Conservation (phyloP, 2,113 vertebrate species). For the Apodemus speciosus region DNA sequence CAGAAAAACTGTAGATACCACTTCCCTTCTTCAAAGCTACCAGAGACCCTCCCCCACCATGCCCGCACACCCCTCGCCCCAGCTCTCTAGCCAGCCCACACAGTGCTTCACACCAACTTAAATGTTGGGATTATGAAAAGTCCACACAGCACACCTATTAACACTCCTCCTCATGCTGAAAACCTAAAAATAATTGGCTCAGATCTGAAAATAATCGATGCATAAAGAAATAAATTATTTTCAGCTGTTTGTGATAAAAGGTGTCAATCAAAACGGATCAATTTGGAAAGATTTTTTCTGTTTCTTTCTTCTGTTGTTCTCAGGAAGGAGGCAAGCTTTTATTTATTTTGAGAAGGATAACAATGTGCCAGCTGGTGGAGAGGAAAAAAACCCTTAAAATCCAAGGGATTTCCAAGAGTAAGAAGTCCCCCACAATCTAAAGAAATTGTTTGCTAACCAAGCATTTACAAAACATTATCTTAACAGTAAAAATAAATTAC, state of each 20-base stretch:
- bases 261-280: slow-evolving; percentile 82
- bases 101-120: slow-evolving; percentile 61
- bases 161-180: slow-evolving; percentile 50
- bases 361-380: slow-evolving; percentile 39
- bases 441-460: slow-evolving; percentile 86
- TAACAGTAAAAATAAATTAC: slow-evolving; percentile 75
- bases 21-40: slow-evolving; percentile 76
- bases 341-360: slow-evolving; percentile 58
- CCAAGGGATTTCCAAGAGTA: slow-evolving; percentile 76
- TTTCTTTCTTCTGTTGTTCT: slow-evolving; percentile 79
- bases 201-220: slow-evolving; percentile 57
- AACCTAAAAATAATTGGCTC: slow-evolving; percentile 59
- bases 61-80: slow-evolving; percentile 10
- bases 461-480: slow-evolving; percentile 85
- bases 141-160: slow-evolving; percentile 56
- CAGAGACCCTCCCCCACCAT: slow-evolving; percentile 72
- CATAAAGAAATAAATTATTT: slow-evolving; percentile 78
- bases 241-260: slow-evolving; percentile 81
- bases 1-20: slow-evolving; percentile 75
- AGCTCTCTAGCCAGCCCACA: neutral
- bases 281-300: slow-evolving; percentile 80
- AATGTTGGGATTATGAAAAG: slow-evolving; percentile 45
- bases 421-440: slow-evolving; percentile 82
- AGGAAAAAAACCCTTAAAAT: slow-evolving; percentile 64
- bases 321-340: slow-evolving; percentile 64